Base-by-base conservation (phyloP, 2,888 invertebrate genomes). In the Papilio gigon region DNA sequence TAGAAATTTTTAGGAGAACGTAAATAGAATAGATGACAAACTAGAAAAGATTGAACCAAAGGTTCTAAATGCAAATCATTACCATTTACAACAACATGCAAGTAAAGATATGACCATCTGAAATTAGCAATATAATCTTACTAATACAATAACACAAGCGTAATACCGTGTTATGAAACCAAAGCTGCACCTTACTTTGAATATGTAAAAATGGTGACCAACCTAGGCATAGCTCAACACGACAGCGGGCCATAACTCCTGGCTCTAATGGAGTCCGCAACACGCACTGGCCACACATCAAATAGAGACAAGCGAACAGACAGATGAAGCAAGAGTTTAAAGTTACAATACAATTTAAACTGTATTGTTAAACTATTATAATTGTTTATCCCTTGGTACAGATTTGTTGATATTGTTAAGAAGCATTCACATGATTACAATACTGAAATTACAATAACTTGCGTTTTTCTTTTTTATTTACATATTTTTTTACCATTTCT, bases 201-300 rank as follows among this genome's bases (percentile, higher is more conserved):
- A 75, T 81, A 77, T 78, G 77, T 80, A 82, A 84, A 85, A 85
- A 80, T 83, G 77, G 68, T 72, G 73, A 69, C 70, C 71, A 66
- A 59, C 67, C 63, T 62, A 65, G 74, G 79, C 84, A 84, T 80
- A 78, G 78, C 80, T 79, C 77, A 79, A 81, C 80, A 77, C 78
- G 87, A 87, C 86, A 84, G 83, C 74, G 73, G 73, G 77, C 84
- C 84, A 88, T 89, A 90, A 86, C 86, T 89, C 83, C 76, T 77
- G 71, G 68, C 77, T 72, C 79, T 89, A 89, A 89, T 89, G 87
- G 88, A 89, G 86, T 87, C 85, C 75, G 83, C 85, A 83, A 83
- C 88, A 87, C 87, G 88, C 87, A 84, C 82, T 77, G 74, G 80
- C 82, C 77, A 87, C 88, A 89, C 86, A 89, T 90, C 88, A 89